Base-by-base conservation (phyloP, 23 tunicate species). In the Botrylloides violaceus region DNA sequence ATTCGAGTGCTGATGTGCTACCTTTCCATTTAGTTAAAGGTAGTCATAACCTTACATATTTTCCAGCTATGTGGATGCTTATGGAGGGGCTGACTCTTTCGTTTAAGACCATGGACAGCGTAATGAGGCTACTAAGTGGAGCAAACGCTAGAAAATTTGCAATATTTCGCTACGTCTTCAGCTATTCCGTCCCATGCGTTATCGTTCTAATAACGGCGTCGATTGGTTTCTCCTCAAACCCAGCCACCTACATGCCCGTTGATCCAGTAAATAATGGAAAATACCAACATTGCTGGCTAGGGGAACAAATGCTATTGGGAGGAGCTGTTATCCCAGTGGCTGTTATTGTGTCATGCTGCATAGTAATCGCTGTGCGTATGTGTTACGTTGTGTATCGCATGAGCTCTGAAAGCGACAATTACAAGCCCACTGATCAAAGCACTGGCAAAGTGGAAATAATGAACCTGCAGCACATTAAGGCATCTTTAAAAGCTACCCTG, bases 11-110 rank as follows among this genome's bases (percentile, higher is more conserved):
- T n/a, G n/a, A n/a, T n/a, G n/a, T n/a, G n/a, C n/a, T n/a, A n/a
- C n/a, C n/a, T n/a, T n/a, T n/a, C n/a, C n/a, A n/a, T n/a, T n/a
- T n/a, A n/a, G n/a, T n/a, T n/a, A n/a, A n/a, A n/a, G n/a, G n/a
- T n/a, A n/a, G n/a, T n/a, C n/a, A n/a, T n/a, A n/a, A n/a, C n/a
- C n/a, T n/a, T n/a, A n/a, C n/a, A n/a, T 43, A 15, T 43, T 7
- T 43, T 43, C 15, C 53, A 83, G 90, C 64, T 25, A 34, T 62
- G 34, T 83, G 90, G 90, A 83, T 83, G 90, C 59, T 71, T 1
- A 31, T 71, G 73, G 90, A 83, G 32, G 90, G 82, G 20, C 22
- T 83, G 0, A 77, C 82, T 31, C 78, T 83, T 29, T 33, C 76
- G n/a, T 26, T 83, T 36, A 83, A 83, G 61, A 83, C 82, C 18